These are phyloP conservation scores for Sympetrum striolatum DNA, from an alignment of 2,888 invertebrate genomes.

Conservation along the genomic window DNA sequence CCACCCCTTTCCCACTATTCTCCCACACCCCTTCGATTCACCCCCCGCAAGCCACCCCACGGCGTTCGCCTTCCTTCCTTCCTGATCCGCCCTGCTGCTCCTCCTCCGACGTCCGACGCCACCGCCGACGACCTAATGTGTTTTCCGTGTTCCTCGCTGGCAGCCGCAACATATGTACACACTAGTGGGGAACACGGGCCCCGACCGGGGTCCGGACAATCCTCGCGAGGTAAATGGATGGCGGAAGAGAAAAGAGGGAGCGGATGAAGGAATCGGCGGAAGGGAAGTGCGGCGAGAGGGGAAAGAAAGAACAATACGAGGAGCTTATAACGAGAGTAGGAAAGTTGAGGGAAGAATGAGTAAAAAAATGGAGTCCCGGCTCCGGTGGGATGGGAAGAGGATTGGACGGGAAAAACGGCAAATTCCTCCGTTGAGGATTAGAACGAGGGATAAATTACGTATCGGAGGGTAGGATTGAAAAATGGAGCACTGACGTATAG, in stretches of 20 bases:
- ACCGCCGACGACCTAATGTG: constrained; percentile 37
- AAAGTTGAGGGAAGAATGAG: not conserved
- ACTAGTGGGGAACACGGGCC: constrained; percentile 40
- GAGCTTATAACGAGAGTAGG: not conserved
- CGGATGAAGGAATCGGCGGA: not conserved
- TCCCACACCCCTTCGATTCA: not conserved
- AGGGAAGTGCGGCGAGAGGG: not conserved
- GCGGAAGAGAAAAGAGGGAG: constrained; percentile 7
- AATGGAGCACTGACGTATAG: not conserved
- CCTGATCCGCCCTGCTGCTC: not conserved
- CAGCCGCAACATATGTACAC: constrained; percentile 44
- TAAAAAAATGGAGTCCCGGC: not conserved
- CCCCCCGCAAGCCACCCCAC: not conserved
- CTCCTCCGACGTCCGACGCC: not conserved
- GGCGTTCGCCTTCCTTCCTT: constrained; percentile 22
- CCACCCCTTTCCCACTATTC: not conserved
- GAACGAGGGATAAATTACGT: not conserved
- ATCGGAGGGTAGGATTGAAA: not conserved
- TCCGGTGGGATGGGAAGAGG: not conserved
- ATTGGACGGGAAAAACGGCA: not conserved
- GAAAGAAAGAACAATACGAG: not conserved
- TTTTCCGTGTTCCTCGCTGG: constrained; percentile 42
- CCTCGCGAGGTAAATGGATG: constrained; percentile 39
- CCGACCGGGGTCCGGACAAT: constrained; percentile 38
- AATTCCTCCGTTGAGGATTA: not conserved